Conservation (phyloP, 2,113 vertebrate species). For the Apodemus sylvaticus region DNA sequence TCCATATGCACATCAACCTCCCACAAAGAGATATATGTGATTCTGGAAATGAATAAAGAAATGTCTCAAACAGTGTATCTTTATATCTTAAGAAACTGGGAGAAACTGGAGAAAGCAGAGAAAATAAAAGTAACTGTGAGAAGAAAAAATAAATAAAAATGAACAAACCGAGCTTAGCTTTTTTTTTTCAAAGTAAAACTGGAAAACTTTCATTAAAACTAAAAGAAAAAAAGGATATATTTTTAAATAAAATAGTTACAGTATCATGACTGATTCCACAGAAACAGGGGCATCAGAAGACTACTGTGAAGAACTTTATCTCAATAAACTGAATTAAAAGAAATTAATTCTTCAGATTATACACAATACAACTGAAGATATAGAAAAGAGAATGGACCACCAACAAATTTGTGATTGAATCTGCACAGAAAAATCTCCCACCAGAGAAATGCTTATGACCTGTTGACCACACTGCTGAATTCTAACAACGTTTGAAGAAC, state of each 20-base stretch:
- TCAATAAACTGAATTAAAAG: not conserved
- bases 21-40: not conserved
- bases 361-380: not conserved
- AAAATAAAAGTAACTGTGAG: not conserved
- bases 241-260: not conserved
- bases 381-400: not conserved
- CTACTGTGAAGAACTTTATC: not conserved
- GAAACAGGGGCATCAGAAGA: not conserved
- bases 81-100: not conserved
- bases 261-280: not conserved
- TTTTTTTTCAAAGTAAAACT: not conserved
- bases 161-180: no score
- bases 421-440: not conserved
- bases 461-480: not conserved
- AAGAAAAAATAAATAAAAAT: not conserved
- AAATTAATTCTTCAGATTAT: not conserved
- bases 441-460: not conserved
- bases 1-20: not conserved
- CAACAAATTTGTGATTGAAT: not conserved
- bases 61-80: not conserved
- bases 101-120: not conserved
- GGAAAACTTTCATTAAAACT: not conserved
- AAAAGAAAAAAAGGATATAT: not conserved
- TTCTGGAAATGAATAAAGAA: not conserved
- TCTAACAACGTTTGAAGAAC: not conserved